These are phyloP conservation scores for Meteorus sp. DNA, from an alignment of 1,140 invertebrate species.

Conservation along the genomic window DNA sequence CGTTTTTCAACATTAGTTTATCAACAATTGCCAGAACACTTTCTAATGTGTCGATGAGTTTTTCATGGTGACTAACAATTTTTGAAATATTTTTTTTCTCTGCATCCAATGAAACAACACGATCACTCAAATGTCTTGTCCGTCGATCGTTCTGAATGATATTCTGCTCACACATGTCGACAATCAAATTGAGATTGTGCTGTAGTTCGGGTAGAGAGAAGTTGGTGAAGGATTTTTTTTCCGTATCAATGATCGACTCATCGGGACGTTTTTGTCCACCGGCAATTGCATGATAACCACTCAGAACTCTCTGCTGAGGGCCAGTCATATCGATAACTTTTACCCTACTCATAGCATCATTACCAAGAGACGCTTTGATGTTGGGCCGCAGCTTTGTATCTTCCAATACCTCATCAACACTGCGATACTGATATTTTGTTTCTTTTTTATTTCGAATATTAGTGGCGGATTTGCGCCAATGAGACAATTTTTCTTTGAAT, in stretches of 20 bases:
- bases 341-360: conserved; percentile 74
- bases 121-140: conserved; percentile 74
- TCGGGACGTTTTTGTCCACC: conserved; percentile 66
- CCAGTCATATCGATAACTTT: conserved; percentile 99
- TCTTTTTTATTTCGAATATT: conserved; percentile 64
- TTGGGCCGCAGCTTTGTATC: conserved; percentile 73
- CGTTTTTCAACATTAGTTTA: conserved; percentile 63
- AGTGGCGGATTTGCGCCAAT: conserved; percentile 66
- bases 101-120: conserved; percentile 75
- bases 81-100: conserved; percentile 76
- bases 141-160: conserved; percentile 88
- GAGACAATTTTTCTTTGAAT: conserved; percentile 63
- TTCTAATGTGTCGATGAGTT: conserved; percentile 74
- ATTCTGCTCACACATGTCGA: conserved; percentile 93
- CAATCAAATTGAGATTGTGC: conserved; percentile 89
- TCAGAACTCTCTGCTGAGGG: conserved; percentile 88
- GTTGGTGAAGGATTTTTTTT: conserved; percentile 64
- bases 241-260: conserved; percentile 53
- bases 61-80: conserved; percentile 73
- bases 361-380: conserved; percentile 49
- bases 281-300: conserved; percentile 89
- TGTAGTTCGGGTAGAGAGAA: conserved; percentile 85
- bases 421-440: conserved; percentile 81
- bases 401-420: conserved; percentile 90
- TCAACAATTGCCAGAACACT: conserved; percentile 72